Percentiles rank a stretch among this genome's conserved stretches.
Conservation (phyloP, 2,888 invertebrate genomes). For the Schizotus pectinicornis region DNA sequence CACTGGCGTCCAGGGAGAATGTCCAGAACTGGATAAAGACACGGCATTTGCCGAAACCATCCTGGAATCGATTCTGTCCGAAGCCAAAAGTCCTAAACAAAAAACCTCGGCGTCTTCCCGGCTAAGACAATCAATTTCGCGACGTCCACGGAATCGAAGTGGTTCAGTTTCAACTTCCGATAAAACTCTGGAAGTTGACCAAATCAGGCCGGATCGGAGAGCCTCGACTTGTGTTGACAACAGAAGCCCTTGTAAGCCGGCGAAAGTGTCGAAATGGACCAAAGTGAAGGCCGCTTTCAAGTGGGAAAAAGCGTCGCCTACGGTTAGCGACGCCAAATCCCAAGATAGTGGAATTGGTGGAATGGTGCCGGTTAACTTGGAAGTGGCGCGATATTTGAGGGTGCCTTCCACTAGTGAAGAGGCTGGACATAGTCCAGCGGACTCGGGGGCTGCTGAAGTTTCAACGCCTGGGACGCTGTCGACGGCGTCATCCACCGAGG, state of each 20-base stretch:
- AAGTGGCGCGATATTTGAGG: conserved; percentile 62
- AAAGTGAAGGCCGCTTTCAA: conserved; percentile 88
- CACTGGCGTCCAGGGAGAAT: conserved; percentile 57
- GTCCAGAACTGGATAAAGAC: conserved; percentile 68
- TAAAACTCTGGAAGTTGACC: conserved; percentile 10
- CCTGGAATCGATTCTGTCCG: conserved; percentile 68
- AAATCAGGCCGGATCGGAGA: conserved; percentile 19
- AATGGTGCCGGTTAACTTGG: conserved; percentile 59
- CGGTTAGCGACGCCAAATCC: conserved; percentile 55
- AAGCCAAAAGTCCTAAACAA: conserved; percentile 53
- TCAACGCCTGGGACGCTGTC: conserved; percentile 71
- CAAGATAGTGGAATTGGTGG: conserved; percentile 58
- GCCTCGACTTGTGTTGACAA: conserved; percentile 20
- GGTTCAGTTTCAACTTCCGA: conserved; percentile 65
- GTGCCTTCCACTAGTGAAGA: conserved; percentile 60
- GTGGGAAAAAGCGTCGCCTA: conserved; percentile 74
- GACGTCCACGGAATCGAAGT: conserved; percentile 66
- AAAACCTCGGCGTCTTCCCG: conserved; percentile 49
- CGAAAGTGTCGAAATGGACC: conserved; percentile 85
- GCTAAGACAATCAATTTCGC: conserved; percentile 60
- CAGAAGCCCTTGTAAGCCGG: conserved; percentile 42
- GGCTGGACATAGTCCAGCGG: conserved; percentile 62
- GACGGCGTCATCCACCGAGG: conserved; percentile 78
- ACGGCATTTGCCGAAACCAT: conserved; percentile 68
- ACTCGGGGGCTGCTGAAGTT: conserved; percentile 60